Evolutionary conservation across 2,113 vertebrate species (phyloP).

Genomic region (Gallinago jamesoni): DNA sequence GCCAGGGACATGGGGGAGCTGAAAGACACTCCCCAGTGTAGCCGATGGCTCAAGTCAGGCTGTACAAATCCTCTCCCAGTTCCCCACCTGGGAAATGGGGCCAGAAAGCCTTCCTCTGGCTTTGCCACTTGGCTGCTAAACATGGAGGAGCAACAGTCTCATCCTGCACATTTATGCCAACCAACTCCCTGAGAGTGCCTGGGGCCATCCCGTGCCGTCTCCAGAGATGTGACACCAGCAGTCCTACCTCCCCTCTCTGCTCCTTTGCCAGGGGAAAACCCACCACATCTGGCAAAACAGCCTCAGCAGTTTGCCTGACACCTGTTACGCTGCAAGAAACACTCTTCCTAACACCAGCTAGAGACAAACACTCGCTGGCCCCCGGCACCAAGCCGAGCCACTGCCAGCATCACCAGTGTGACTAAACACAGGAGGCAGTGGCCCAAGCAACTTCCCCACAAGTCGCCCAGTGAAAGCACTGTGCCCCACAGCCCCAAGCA

Average conservation of each 20-base stretch:
- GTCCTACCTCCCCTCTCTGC: background rate
- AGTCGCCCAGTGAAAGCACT: background rate
- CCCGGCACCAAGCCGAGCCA: background rate
- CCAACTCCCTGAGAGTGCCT: background rate
- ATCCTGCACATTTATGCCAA: background rate
- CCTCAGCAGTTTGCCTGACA: constrained; percentile 52
- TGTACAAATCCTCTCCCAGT: background rate
- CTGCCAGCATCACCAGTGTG: background rate
- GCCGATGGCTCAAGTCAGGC: background rate
- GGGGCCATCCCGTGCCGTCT: background rate
- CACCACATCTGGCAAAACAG: constrained; percentile 40
- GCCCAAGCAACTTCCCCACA: background rate
- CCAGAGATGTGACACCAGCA: background rate
- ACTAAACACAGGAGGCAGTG: background rate
- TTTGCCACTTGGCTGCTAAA: background rate
- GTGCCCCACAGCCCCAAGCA: rapidly evolving
- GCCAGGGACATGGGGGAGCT: background rate
- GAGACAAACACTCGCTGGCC: constrained; percentile 31
- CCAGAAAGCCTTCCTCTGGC: background rate
- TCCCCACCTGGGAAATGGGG: background rate
- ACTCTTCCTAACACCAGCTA: constrained; percentile 6
- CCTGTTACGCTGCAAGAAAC: constrained; percentile 64
- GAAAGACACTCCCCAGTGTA: rapidly evolving
- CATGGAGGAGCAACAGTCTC: background rate
- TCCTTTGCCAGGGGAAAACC: background rate